These are phyloP conservation scores for Rhinopithecus roxellana DNA, from an alignment of 2,113 vertebrate genomes.

Conservation along the genomic window DNA sequence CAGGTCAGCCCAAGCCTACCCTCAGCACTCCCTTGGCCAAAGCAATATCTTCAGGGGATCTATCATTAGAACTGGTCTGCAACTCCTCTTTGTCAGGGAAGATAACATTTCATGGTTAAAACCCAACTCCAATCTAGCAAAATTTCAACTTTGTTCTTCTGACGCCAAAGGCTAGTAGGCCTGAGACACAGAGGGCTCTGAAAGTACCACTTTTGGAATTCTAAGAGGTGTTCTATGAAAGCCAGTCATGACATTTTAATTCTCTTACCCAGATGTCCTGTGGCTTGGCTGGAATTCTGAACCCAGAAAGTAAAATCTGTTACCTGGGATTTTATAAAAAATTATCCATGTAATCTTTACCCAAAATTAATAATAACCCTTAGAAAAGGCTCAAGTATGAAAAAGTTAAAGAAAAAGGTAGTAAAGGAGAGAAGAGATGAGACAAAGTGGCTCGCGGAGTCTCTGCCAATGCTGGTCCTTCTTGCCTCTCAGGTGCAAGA, in stretches of 20 bases:
- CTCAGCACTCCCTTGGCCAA: neutral
- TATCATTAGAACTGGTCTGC: neutral
- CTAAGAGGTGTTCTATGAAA: neutral
- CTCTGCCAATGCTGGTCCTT: neutral
- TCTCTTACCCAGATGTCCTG: neutral
- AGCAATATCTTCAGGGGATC: neutral
- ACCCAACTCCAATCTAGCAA: neutral
- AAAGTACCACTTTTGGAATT: neutral
- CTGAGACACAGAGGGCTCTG: neutral
- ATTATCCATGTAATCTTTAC: neutral
- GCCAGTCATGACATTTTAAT: neutral
- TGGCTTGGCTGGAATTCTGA: neutral
- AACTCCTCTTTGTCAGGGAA: neutral
- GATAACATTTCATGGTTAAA: neutral
- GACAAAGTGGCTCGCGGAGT: neutral
- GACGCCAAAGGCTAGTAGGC: neutral
- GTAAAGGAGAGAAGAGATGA: neutral
- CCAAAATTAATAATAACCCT: neutral
- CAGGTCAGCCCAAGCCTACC: neutral
- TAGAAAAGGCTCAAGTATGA: neutral
- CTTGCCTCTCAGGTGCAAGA: neutral
- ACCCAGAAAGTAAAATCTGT: neutral
- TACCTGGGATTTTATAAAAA: neutral
- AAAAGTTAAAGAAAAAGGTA: neutral
- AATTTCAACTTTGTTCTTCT: slow-evolving; percentile 29